These are phyloP conservation scores for Leptatherina wallacei DNA, from an alignment of 2,797 vertebrate species.

Conservation along the genomic window DNA sequence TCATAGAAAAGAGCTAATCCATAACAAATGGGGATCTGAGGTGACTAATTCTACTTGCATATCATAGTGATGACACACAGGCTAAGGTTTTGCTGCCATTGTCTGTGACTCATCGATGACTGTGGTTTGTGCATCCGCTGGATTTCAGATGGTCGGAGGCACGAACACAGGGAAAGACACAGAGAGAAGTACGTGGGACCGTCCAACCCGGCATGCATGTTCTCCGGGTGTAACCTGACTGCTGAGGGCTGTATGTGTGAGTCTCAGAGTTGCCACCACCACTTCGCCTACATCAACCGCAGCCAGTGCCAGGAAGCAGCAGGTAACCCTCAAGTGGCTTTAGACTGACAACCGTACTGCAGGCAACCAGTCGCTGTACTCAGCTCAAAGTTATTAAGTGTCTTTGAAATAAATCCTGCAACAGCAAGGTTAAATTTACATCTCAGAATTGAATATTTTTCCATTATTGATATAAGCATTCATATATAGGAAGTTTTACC, in stretches of 20 bases:
- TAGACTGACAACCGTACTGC: constrained; percentile 28
- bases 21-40: constrained; percentile 72
- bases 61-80: constrained; percentile 74
- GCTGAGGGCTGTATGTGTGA: constrained; percentile 81
- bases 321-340: constrained; percentile 77
- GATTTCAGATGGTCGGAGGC: constrained; percentile 74
- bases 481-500: constrained; percentile 17
- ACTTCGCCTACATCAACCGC: constrained; percentile 84
- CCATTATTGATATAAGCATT: constrained; percentile 10
- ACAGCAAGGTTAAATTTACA: constrained; percentile 8
- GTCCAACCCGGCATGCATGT: constrained; percentile 79
- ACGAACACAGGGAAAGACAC: constrained; percentile 76
- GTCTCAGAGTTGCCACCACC: constrained; percentile 84
- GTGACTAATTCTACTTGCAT: constrained; percentile 71
- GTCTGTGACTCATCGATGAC: constrained; percentile 67
- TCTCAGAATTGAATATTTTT: constrained; percentile 9
- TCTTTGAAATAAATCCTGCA: constrained; percentile 9
- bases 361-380: constrained; percentile 20
- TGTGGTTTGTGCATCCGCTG: constrained; percentile 48
- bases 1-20: constrained; percentile 69
- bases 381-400: constrained; percentile 4
- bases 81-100: constrained; percentile 50
- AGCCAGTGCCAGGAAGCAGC: constrained; percentile 85
- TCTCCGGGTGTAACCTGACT: constrained; percentile 87
- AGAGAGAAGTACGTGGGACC: constrained; percentile 82